Evolutionary conservation across 2,888 invertebrate species (phyloP).

Genomic region (Cactoblastis cactorum): DNA sequence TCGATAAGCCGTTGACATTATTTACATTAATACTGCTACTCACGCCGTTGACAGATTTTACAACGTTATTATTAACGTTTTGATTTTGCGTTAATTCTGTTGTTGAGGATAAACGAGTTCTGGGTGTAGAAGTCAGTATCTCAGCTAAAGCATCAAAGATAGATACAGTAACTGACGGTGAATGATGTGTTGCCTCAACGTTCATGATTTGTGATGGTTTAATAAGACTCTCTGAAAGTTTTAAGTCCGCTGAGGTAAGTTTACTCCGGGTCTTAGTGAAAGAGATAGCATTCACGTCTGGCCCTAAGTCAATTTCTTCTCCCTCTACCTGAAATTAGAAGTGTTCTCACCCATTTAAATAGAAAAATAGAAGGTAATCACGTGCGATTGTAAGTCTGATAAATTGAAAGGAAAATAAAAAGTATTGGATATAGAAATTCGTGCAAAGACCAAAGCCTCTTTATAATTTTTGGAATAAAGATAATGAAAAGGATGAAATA

Average conservation of each 20-base stretch:
- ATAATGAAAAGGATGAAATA: slow-evolving; percentile 32
- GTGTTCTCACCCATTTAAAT: slow-evolving; percentile 76
- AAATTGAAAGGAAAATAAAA: slow-evolving; percentile 31
- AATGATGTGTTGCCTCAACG: slow-evolving; percentile 78
- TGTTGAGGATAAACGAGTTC: slow-evolving; percentile 63
- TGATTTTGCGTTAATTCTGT: slow-evolving; percentile 61
- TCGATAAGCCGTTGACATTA: slow-evolving; percentile 57
- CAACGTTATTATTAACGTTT: slow-evolving; percentile 57
- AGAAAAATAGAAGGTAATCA: slow-evolving; percentile 46
- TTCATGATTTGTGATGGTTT: slow-evolving; percentile 72
- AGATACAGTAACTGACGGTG: slow-evolving; percentile 78
- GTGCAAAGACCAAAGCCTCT: slow-evolving; percentile 77
- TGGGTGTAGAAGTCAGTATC: slow-evolving; percentile 76
- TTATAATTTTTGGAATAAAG: slow-evolving; percentile 63
- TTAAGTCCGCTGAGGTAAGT: slow-evolving; percentile 70
- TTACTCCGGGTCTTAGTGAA: slow-evolving; percentile 73
- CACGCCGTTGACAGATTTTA: slow-evolving; percentile 71
- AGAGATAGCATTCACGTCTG: slow-evolving; percentile 71
- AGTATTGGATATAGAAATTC: slow-evolving; percentile 36
- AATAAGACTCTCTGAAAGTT: slow-evolving; percentile 69
- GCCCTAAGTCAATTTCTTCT: slow-evolving; percentile 76
- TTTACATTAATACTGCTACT: slow-evolving; percentile 75
- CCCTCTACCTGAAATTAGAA: slow-evolving; percentile 79
- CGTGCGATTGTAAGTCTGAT: slow-evolving; percentile 18
- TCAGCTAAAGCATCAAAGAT: slow-evolving; percentile 80